phyloP scores from a whole-genome alignment of 1,140 invertebrate species.

The Melitaea cinxia region DNA sequence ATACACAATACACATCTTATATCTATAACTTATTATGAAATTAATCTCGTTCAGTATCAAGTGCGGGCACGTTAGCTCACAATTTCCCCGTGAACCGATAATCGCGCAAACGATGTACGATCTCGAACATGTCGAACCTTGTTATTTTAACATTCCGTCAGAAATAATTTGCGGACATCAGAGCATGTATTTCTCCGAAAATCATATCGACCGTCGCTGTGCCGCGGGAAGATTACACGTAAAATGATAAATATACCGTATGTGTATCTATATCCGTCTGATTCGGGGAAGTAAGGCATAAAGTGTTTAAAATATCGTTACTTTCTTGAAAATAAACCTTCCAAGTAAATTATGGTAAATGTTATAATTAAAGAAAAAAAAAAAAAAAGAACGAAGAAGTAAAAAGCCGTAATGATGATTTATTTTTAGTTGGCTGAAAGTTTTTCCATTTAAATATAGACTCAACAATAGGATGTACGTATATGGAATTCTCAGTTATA shows the following conservation, averaged over 20 bases:
- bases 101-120: slow-evolving; percentile 36
- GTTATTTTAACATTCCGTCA: slow-evolving; percentile 46
- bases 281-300: slow-evolving; percentile 10
- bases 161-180: slow-evolving; percentile 44
- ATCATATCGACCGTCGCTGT: slow-evolving; percentile 53
- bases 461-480: too few species aligned
- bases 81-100: slow-evolving; percentile 33
- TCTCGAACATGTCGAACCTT: slow-evolving; percentile 39
- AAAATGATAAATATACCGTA: slow-evolving; percentile 17
- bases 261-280: slow-evolving; percentile 22
- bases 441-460: too few species aligned
- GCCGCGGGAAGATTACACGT: slow-evolving; percentile 46
- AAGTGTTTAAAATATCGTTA: slow-evolving; percentile 1
- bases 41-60: not conserved
- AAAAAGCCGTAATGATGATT: too few species aligned
- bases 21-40: not conserved
- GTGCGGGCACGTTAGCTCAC: slow-evolving; percentile 2
- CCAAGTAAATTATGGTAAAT: slow-evolving; percentile 5
- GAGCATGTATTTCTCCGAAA: slow-evolving; percentile 51
- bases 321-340: not conserved
- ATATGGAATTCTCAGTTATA: too few species aligned
- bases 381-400: too few species aligned
- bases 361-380: not conserved
- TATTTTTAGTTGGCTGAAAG: not conserved
- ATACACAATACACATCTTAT: too few species aligned